Evolutionary conservation across 1,140 invertebrate species (phyloP).

Genomic region (Drosophila azteca): DNA sequence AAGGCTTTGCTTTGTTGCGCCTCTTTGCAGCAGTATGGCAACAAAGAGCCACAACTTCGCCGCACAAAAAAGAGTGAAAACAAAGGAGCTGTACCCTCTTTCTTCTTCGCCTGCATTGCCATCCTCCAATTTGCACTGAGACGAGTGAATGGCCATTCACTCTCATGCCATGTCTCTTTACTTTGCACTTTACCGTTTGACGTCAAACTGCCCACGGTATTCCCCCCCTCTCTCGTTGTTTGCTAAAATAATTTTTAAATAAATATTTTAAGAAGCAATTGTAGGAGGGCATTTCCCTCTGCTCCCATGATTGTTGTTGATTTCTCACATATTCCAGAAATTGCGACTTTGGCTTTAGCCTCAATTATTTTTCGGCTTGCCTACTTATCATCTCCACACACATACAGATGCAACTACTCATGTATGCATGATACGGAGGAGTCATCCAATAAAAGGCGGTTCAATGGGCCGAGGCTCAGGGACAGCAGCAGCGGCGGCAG

Average conservation of each 20-base stretch:
- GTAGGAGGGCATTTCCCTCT: constrained; percentile 73
- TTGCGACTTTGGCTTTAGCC: constrained; percentile 70
- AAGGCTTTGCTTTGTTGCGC: constrained; percentile 68
- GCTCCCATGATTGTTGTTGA: too few relatives aligned
- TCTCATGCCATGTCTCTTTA: constrained; percentile 52
- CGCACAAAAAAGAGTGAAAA: constrained; percentile 32
- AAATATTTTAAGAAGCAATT: constrained; percentile 53
- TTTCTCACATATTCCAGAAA: constrained; percentile 61
- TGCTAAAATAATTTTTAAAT: constrained; percentile 60
- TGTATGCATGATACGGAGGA: constrained; percentile 44
- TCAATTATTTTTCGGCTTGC: constrained; percentile 53
- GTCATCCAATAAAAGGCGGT: constrained; percentile 64
- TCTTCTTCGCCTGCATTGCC: background rate
- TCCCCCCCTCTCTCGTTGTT: constrained; percentile 19
- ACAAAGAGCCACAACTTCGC: constrained; percentile 69
- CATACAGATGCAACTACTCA: constrained; percentile 15
- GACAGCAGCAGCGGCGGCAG: constrained; percentile 56
- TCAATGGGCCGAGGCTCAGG: constrained; percentile 71
- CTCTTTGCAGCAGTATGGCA: constrained; percentile 47
- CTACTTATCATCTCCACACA: constrained; percentile 54
- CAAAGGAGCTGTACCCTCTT: constrained; percentile 30
- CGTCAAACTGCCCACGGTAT: constrained; percentile 60
- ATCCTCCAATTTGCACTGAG: background rate
- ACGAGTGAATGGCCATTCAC: constrained; percentile 27
- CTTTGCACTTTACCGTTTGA: constrained; percentile 68